Base-by-base conservation (phyloP, 2,888 invertebrate species). In the Pimpla rufipes region DNA sequence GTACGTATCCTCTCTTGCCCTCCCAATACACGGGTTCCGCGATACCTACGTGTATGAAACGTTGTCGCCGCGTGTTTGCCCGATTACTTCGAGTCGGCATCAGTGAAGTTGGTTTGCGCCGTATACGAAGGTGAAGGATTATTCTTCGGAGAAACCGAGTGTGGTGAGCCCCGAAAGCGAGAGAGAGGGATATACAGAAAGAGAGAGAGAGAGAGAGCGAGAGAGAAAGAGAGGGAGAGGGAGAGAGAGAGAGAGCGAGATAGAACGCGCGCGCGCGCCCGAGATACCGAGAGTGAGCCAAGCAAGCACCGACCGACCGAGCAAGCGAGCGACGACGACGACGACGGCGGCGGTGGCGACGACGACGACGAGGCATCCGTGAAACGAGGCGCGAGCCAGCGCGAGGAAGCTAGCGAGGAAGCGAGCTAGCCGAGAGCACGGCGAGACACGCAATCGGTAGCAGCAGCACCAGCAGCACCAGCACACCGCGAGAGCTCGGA, bases 1-100 rank as follows among this genome's bases (percentile, higher is more conserved):
- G 88, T 87, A 87, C 88, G 85, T 88, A 87, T 85, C 86, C 86
- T 84, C 84, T 82, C 80, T 85, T 82, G 82, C 79, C 90, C 90
- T 83, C 81, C 83, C 80, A 84, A 84, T 84, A 84, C 83, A 78
- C 80, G 79, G 81, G 71, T 78, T 78, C 73, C 77, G 77, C 80
- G 77, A 84, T 84, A 84, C 62, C 70, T 81, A 80, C 83, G 83
- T 84, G 83, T 84, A 83, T 83, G 77, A 74, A 80, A 83, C 79
- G 83, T 83, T 83, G 83, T 76, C 84, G 77, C 81, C 86, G 82
- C 76, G 86, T 84, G 85, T 73, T 81, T 84, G 80, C 73, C 79
- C 77, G 80, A 80, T 83, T 77, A 71, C 68, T 79, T 80, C 62
- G 73, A 57, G 76, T 71, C 83, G 83, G 83, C 83, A 70, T 83